These are phyloP conservation scores for Colius striatus DNA, from an alignment of 2,113 vertebrate species.

Conservation along the genomic window DNA sequence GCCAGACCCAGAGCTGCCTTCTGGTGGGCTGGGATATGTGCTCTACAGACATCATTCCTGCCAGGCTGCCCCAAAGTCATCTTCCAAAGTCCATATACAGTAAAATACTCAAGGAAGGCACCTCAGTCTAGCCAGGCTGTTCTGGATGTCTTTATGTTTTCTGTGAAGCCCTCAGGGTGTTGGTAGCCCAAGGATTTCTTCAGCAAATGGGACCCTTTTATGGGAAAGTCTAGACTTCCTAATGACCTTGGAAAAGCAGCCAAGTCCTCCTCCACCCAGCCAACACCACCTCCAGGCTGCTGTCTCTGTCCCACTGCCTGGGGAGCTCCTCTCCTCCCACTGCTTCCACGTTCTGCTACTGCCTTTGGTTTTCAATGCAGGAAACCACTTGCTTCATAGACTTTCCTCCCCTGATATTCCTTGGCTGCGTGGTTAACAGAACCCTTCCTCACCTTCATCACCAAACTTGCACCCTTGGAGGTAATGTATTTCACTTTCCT, in stretches of 20 bases:
- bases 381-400: neutral
- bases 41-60: neutral
- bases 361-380: neutral
- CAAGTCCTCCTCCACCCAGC: slow-evolving; percentile 24
- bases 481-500: neutral
- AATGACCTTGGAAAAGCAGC: slow-evolving; percentile 47
- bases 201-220: slow-evolving; percentile 31
- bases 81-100: neutral
- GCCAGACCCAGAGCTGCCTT: neutral
- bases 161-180: neutral
- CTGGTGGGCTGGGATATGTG: too few species aligned
- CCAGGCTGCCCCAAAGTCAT: neutral
- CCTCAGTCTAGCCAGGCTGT: neutral
- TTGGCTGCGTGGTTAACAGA: neutral
- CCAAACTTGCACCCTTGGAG: neutral
- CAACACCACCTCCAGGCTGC: neutral
- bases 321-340: neutral
- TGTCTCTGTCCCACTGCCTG: slow-evolving; percentile 37
- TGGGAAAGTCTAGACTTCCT: slow-evolving; percentile 62
- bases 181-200: slow-evolving; percentile 47
- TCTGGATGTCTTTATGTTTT: neutral
- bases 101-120: neutral
- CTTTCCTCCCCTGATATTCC: neutral
- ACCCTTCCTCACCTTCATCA: neutral
- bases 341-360: neutral